A percentile compares a stretch with the other conserved stretches of the same genome.
These are phyloP conservation scores for Galaxias olidus DNA, from an alignment of 2,797 vertebrate species.

Conservation along the genomic window DNA sequence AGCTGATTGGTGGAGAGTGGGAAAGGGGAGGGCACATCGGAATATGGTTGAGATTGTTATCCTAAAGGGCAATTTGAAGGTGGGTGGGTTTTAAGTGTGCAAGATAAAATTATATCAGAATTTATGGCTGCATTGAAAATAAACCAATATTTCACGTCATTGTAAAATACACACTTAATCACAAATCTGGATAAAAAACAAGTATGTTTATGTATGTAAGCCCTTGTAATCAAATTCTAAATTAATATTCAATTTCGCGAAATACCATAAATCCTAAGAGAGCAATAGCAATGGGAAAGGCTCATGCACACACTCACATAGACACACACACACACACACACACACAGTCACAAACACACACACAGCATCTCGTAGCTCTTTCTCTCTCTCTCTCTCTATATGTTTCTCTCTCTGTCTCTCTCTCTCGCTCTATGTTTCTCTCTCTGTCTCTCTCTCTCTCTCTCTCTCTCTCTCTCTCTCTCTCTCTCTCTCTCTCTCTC, in stretches of 20 bases:
- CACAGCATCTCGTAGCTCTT: too few relatives aligned
- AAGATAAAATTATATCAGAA: slow-evolving; percentile 16
- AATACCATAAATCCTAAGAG: too few relatives aligned
- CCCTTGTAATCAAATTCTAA: too few relatives aligned
- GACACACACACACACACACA: neutral
- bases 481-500: slow-evolving; percentile 39
- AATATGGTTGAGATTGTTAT: slow-evolving; percentile 65
- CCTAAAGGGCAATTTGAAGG: slow-evolving; percentile 68
- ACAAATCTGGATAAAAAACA: neutral
- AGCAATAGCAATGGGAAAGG: slow-evolving; percentile 27
- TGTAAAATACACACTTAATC: too few relatives aligned
- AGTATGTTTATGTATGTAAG: neutral
- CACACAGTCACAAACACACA: slow-evolving; percentile 4
- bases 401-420: too few relatives aligned
- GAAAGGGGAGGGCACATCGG: slow-evolving; percentile 28
- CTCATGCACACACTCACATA: slow-evolving; percentile 31
- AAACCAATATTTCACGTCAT: too few relatives aligned
- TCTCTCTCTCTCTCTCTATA: slow-evolving; percentile 42
- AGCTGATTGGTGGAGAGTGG: slow-evolving; percentile 10
- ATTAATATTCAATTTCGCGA: too few relatives aligned
- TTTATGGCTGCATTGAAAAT: too few relatives aligned
- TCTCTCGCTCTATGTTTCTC: slow-evolving; percentile 55
- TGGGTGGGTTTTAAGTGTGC: slow-evolving; percentile 45
- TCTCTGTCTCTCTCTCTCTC: slow-evolving; percentile 38
- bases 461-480: slow-evolving; percentile 45